Conservation (phyloP, 2,113 vertebrate genomes). For the Diphyllodes magnificus region DNA sequence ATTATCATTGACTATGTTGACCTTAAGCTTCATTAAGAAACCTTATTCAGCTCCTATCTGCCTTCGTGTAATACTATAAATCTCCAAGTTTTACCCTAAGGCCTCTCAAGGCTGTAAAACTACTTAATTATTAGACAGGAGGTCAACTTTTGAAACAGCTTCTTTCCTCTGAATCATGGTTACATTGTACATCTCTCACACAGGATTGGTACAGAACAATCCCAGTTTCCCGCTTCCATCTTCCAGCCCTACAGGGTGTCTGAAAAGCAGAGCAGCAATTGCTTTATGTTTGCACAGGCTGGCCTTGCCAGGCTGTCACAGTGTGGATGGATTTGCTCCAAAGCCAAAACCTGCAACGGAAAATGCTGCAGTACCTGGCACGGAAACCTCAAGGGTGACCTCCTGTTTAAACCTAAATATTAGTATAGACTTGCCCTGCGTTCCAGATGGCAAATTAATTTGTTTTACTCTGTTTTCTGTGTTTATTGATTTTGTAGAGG, state of each 20-base stretch:
- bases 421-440: neutral
- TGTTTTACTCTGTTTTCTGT: neutral
- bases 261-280: neutral
- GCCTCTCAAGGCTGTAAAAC: neutral
- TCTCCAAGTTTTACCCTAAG: neutral
- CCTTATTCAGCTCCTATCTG: neutral
- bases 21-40: neutral
- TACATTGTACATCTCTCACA: neutral
- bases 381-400: neutral
- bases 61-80: neutral
- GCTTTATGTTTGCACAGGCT: neutral
- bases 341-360: neutral
- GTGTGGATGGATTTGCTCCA: neutral
- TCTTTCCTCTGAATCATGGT: neutral
- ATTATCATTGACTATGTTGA: neutral
- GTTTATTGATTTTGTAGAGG: neutral
- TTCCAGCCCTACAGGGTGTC: fast-evolving
- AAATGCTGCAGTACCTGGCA: neutral
- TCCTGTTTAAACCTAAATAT: neutral
- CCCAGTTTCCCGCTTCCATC: too few relatives aligned
- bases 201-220: fast-evolving
- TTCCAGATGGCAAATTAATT: neutral
- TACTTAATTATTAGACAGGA: neutral
- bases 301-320: neutral
- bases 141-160: neutral